Evolutionary conservation across 2,113 vertebrate genomes (phyloP).

Genomic region (Pseudopipra pipra): DNA sequence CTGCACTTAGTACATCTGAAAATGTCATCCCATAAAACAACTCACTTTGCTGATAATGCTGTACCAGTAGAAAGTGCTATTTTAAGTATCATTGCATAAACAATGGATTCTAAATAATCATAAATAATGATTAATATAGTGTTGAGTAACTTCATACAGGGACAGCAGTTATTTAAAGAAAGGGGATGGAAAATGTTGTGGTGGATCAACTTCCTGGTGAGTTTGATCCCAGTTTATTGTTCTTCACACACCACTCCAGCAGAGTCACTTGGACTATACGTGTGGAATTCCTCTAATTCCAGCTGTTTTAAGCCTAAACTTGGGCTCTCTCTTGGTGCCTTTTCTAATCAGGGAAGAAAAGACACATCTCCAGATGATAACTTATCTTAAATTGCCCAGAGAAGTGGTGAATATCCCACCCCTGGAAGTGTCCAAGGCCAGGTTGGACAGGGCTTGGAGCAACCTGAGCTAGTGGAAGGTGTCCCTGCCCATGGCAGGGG

Average conservation of each 20-base stretch:
- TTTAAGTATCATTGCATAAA: background rate
- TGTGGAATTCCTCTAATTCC: background rate
- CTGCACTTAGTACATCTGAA: background rate
- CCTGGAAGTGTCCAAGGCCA: background rate
- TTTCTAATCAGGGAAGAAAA: background rate
- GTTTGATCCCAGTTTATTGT: background rate
- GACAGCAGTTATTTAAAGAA: background rate
- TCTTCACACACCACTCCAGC: background rate
- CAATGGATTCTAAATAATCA: background rate
- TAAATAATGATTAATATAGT: background rate
- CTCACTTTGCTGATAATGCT: background rate
- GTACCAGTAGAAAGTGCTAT: background rate
- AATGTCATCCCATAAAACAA: background rate
- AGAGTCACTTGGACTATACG: fast-evolving
- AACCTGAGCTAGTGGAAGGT: fast-evolving
- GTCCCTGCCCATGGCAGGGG: background rate
- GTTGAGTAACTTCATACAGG: background rate
- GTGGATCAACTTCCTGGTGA: background rate
- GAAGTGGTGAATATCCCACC: background rate
- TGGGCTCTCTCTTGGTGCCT: background rate
- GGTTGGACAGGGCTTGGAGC: fast-evolving
- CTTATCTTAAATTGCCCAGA: background rate
- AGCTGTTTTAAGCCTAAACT: background rate
- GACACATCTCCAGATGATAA: fast-evolving
- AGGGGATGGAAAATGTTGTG: background rate